Evolutionary conservation across 2,113 vertebrate species (phyloP), one percentile per base, ranked within the genome.

Genomic region (Malurus cyaneus): DNA sequence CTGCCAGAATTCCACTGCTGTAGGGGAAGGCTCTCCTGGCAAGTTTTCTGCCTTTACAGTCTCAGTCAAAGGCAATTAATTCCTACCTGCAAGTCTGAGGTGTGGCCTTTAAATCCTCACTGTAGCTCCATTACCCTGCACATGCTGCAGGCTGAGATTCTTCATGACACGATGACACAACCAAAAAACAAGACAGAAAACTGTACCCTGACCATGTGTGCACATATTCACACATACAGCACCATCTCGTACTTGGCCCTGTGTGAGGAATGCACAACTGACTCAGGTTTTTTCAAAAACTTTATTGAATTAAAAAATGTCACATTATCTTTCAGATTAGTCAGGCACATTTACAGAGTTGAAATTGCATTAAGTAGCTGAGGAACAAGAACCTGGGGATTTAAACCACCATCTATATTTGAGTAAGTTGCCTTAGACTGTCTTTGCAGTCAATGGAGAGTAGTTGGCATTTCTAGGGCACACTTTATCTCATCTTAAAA

Each of bases 401-500:
- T 95, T 81, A 79, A 95, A 87, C 1, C 3, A 31, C 46, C 79
- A 64, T 87, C 18, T 89, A 9, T 69, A 61, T 89, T 88, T 86
- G 59, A 86, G 36, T 41, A 70, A 62, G 66, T 85, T 89, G 29
- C 41, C 54, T 79, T 89, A 91, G 29, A 59, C 39, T 82, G 46
- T 13, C n/a, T 89, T 87, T 82, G 57, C 25, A 69, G 57, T 72
- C 53, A 79, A 29, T 52, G 53, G 70, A 87, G 32, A 82, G 53
- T 89, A 71, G 53, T 11, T 89, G 81, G 62, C 79, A 61, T 88
- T 94, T 93, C 85, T 85, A 74, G 78, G 50, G 69, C 69, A 89
- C n/a, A 57, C 52, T 91, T 87, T 89, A 81, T 82, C 65, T 95
- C 54, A 69, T 92, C 81, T 72, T 72, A 93, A 94, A 95, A 94